phyloP scores from a whole-genome alignment of 2,888 invertebrate species.

The Scaptomyza reducta region DNA sequence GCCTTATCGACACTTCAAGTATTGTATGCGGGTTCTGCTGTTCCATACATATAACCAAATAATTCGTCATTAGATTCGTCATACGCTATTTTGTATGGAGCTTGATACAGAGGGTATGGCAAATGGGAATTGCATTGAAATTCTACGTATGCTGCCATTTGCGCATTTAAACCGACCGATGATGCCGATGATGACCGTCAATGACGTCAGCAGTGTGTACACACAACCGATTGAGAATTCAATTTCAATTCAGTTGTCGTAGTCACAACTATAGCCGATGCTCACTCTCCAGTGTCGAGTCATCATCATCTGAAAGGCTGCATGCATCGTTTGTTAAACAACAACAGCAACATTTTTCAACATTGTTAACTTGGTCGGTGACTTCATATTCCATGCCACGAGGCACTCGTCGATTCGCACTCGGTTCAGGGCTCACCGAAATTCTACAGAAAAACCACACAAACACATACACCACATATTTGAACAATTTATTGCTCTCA shows the following conservation, averaged over 20 bases:
- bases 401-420: conserved; percentile 28
- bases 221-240: conserved; percentile 12
- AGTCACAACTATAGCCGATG: background rate
- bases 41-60: background rate
- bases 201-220: conserved; percentile 19
- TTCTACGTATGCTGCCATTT: conserved; percentile 12
- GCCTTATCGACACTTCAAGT: background rate
- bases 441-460: conserved; percentile 39
- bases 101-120: conserved; percentile 13
- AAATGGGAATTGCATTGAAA: conserved; percentile 34
- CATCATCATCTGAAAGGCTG: conserved; percentile 27
- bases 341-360: conserved; percentile 6
- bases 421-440: conserved; percentile 18
- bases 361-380: conserved; percentile 34
- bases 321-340: conserved; percentile 26
- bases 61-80: conserved; percentile 42
- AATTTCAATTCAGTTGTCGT: conserved; percentile 18
- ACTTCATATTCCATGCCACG: conserved; percentile 36
- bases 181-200: conserved; percentile 9
- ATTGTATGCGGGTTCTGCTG: conserved; percentile 23
- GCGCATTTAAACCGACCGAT: conserved; percentile 23
- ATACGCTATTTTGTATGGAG: conserved; percentile 11
- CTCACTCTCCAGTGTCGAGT: background rate
- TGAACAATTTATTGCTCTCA: conserved; percentile 34
- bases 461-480: conserved; percentile 8